Evolutionary conservation across 30 jellyfish, hydroid and myxozoan species (phyloP), one percentile per base, ranked within the genome.

Genomic region (Hydractinia echinata): DNA sequence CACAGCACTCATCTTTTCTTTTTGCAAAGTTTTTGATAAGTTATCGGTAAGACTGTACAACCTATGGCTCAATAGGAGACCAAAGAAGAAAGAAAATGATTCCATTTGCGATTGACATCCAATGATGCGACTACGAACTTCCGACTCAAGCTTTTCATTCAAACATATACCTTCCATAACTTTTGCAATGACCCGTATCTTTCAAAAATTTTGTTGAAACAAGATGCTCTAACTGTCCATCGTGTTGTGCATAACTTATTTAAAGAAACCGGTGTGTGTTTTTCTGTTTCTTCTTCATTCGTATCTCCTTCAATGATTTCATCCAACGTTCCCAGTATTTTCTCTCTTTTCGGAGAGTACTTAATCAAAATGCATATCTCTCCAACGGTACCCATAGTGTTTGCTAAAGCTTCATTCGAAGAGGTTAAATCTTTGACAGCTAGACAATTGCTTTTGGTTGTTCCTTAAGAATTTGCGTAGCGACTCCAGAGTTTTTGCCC

Each of bases 51-150:
- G n/a, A n/a, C n/a, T n/a, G n/a, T n/a, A n/a, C n/a, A n/a, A n/a
- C n/a, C n/a, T n/a, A n/a, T n/a, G n/a, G n/a, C n/a, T n/a, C n/a
- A n/a, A n/a, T n/a, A n/a, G n/a, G n/a, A n/a, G n/a, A n/a, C n/a
- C n/a, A n/a, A n/a, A n/a, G n/a, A n/a, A n/a, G n/a, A n/a, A n/a
- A n/a, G n/a, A n/a, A n/a, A n/a, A n/a, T n/a, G n/a, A n/a, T n/a
- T n/a, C n/a, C n/a, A n/a, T n/a, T 61, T 85, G 84, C 15, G 67
- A 56, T 54, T 85, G 64, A 76, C 94, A 85, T 6, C 94, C 93
- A 79, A 85, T 58, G 61, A 79, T 55, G 66, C 94, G 76, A n/a
- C 89, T 50, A 30, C 76, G 62, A 68, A 85, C 53, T 20, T 77
- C 90, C 51, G 54, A 18, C 48, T 21, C 58, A 5, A 70, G 67